Conservation (phyloP, 2,113 vertebrate species). For the Chinchilla lanigera region DNA sequence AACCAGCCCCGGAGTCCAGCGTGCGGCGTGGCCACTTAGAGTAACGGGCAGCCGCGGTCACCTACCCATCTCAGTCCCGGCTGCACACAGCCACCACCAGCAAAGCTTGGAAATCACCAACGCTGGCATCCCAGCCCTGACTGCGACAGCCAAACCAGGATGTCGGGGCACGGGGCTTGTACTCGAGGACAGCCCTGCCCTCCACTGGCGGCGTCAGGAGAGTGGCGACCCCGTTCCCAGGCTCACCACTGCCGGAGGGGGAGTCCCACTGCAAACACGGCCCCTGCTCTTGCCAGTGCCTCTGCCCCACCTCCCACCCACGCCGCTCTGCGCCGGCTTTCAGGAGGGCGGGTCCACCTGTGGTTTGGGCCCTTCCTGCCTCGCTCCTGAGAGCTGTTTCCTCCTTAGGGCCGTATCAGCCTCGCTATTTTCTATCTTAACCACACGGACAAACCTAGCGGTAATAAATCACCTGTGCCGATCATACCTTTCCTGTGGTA, state of each 20-base stretch:
- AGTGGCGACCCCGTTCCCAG: background rate
- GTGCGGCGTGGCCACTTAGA: background rate
- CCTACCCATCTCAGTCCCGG: background rate
- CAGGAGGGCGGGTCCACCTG: background rate
- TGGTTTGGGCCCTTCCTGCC: conserved; percentile 59
- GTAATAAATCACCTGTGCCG: background rate
- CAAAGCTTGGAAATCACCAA: background rate
- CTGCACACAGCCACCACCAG: background rate
- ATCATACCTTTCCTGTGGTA: background rate
- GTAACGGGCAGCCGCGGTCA: fast-evolving
- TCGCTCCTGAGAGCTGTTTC: background rate
- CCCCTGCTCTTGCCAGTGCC: background rate
- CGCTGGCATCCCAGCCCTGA: background rate
- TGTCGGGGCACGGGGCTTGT: background rate
- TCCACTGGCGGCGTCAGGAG: background rate
- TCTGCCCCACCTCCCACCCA: background rate
- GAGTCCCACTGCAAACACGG: fast-evolving
- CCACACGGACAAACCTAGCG: background rate
- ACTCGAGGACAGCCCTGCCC: background rate
- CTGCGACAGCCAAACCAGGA: fast-evolving
- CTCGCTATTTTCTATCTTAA: conserved; percentile 51
- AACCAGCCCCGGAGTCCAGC: background rate
- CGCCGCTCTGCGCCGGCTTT: background rate
- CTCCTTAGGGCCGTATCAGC: background rate
- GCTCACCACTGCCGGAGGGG: background rate